Evolutionary conservation across 2,888 invertebrate species (phyloP).

Genomic region (Aphidius colemani): DNA sequence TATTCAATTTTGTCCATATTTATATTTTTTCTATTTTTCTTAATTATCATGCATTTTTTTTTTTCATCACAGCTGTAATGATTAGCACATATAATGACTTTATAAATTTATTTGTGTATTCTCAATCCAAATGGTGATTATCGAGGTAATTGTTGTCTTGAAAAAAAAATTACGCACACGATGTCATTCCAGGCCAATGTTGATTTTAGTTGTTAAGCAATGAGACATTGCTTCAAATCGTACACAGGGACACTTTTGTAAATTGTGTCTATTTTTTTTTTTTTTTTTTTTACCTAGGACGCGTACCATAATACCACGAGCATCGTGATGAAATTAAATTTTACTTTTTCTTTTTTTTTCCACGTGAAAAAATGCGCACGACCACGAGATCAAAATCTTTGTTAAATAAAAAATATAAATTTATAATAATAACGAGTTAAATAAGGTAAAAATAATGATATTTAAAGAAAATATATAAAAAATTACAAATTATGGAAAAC

Average conservation of each 20-base stretch:
- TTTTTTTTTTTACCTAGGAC: slow-evolving; percentile 1
- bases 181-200: slow-evolving; percentile 22
- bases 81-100: too few relatives aligned
- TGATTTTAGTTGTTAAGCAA: slow-evolving; percentile 22
- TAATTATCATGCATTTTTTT: too few relatives aligned
- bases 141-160: too few relatives aligned
- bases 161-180: not conserved
- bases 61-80: too few relatives aligned
- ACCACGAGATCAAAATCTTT: too few relatives aligned
- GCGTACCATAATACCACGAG: too few relatives aligned
- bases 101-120: too few relatives aligned
- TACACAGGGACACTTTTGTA: slow-evolving; percentile 19
- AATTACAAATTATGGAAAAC: not conserved
- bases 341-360: slow-evolving; percentile 11
- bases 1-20: too few relatives aligned
- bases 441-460: not conserved
- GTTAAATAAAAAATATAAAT: not conserved
- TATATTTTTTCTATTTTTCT: too few relatives aligned
- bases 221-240: slow-evolving; percentile 23
- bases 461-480: not conserved
- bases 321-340: slow-evolving; percentile 22
- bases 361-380: slow-evolving; percentile 6
- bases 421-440: not conserved
- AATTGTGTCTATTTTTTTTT: slow-evolving; percentile 7
- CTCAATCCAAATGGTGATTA: too few relatives aligned